Evolutionary conservation across 2,113 vertebrate genomes (phyloP), one percentile per base, ranked within the genome.

Genomic region (Festucalex cinctus): DNA sequence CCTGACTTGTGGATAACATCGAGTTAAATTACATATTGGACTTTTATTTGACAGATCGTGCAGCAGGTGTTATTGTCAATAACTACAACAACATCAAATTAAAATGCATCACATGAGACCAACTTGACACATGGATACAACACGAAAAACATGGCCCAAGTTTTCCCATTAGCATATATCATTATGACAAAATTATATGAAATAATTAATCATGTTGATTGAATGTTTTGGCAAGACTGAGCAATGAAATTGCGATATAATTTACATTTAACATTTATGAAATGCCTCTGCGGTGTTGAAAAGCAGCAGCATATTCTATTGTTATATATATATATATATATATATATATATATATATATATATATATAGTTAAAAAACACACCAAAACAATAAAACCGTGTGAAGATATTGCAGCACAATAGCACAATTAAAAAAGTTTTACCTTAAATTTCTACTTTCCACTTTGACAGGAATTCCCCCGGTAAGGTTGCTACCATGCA

Each of bases 1-100:
- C 84, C 79, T 74, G 72, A 85, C 81, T 75, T 58, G 35, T 67
- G 20, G 80, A 82, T 85, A 83, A 78, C 79, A 76, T 71, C 60
- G 72, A 80, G 72, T 68, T 75, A 70, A 57, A 51, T 46, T 39
- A 39, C 63, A 70, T 39, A 64, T 73, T 32, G 22, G 43, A 24
- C 68, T 68, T 82, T 10, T 41, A 36, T 75, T 71, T 71, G 16
- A 56, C 36, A 68, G 32, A 68, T 69, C 65, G 43, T 49, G 46
- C 44, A 69, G 60, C 22, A 66, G 54, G 68, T 73, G 36, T 66
- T 54, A 26, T n/a, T n/a, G n/a, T 58, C 5, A 53, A 53, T 59
- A 54, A 48, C 13, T n/a, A n/a, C n/a, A n/a, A 69, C 5, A 66
- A 68, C 16, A 14, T 14, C 59, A 49, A 41, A 16, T 65, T 28